Percentiles rank a stretch among this genome's conserved stretches.
phyloP scores from a whole-genome alignment of 1,140 invertebrate genomes.

The Ptiloglossa arizonensis region DNA sequence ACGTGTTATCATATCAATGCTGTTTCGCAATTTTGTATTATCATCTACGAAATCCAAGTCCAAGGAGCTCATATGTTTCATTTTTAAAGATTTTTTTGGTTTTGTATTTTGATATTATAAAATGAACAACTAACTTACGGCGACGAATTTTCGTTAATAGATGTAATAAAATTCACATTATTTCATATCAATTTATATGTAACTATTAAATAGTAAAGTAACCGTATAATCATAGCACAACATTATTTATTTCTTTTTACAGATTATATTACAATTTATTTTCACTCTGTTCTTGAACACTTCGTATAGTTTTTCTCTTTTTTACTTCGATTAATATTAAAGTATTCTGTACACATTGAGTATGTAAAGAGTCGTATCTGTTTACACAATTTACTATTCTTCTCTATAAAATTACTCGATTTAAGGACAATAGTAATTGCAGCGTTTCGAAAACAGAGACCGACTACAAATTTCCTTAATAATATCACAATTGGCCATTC shows the following conservation, averaged over 20 bases:
- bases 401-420: neutral
- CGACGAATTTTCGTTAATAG: neutral
- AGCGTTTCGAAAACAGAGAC: neutral
- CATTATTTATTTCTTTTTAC: constrained; percentile 30
- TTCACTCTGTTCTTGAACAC: neutral
- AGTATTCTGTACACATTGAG: neutral
- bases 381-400: neutral
- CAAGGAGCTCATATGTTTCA: too few species aligned
- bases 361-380: neutral
- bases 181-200: neutral
- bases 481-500: neutral
- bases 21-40: too few species aligned
- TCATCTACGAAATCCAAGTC: too few species aligned
- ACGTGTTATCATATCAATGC: too few species aligned
- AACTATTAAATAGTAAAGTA: neutral
- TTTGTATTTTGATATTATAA: too few species aligned
- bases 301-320: neutral
- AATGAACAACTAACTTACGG: too few species aligned
- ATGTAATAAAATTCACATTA: neutral
- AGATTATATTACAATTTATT: constrained; percentile 32
- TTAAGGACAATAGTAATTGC: neutral
- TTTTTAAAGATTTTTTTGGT: too few species aligned
- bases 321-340: neutral
- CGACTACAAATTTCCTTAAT: neutral
- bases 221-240: neutral